These are phyloP conservation scores for Ammodramus savannarum DNA, from an alignment of 2,113 vertebrate genomes.

Conservation along the genomic window DNA sequence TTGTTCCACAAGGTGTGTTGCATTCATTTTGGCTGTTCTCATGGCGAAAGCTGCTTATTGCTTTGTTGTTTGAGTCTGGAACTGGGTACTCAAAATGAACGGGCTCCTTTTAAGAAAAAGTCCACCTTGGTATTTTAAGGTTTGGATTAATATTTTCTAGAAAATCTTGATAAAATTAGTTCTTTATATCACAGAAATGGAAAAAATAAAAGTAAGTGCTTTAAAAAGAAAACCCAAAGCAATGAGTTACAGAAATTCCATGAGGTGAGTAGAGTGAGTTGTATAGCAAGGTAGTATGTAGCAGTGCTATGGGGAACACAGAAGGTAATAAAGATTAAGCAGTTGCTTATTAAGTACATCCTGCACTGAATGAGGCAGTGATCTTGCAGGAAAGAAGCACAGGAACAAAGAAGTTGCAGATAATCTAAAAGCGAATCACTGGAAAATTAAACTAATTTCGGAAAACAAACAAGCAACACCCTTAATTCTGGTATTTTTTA, in stretches of 20 bases:
- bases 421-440: neutral
- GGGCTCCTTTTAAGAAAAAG: neutral
- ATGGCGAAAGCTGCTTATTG: neutral
- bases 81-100: neutral
- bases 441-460: neutral
- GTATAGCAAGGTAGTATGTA: neutral
- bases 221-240: neutral
- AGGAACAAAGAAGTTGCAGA: neutral
- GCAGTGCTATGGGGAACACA: neutral
- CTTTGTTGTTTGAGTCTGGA: neutral
- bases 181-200: neutral
- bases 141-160: neutral
- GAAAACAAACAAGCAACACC: neutral
- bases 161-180: neutral
- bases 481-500: neutral
- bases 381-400: neutral
- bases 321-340: neutral
- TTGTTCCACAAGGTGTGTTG: neutral
- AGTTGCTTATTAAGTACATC: neutral
- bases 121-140: neutral
- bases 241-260: neutral
- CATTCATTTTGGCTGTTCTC: neutral
- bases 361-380: neutral
- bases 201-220: neutral
- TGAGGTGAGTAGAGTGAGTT: neutral